These are phyloP conservation scores for Sebastes diaconus DNA, from an alignment of 2,797 vertebrate species.

Conservation along the genomic window DNA sequence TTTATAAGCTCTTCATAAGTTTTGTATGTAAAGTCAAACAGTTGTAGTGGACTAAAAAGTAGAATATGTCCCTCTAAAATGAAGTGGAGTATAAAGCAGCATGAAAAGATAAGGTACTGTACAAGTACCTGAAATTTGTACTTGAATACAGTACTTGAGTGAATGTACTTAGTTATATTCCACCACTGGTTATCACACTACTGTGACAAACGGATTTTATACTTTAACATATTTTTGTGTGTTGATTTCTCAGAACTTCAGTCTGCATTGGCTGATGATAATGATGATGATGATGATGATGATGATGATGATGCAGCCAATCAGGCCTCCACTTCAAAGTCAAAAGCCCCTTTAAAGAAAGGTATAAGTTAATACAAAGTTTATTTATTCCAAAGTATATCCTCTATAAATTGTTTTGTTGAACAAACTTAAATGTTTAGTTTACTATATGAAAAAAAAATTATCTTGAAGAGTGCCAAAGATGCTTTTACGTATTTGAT, in stretches of 20 bases:
- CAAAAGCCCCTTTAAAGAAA: slow-evolving; percentile 46
- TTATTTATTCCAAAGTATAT: not conserved
- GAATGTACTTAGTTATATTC: not conserved
- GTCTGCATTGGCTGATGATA: slow-evolving; percentile 41
- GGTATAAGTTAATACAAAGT: not conserved
- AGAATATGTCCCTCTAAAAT: not conserved
- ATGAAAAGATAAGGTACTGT: not conserved
- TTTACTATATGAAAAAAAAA: rapidly evolving
- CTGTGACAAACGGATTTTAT: not conserved
- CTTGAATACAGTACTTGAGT: not conserved
- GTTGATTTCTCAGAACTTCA: slow-evolving; percentile 68
- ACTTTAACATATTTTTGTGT: not conserved
- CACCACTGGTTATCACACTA: not conserved
- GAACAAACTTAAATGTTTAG: not conserved
- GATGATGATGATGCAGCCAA: not conserved
- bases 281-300: slow-evolving; percentile 1
- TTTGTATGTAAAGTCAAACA: not conserved
- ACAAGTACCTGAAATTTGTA: not conserved
- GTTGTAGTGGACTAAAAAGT: not conserved
- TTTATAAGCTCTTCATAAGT: not conserved
- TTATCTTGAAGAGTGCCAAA: not conserved
- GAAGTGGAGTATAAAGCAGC: not conserved
- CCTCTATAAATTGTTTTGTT: not conserved
- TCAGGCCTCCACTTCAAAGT: slow-evolving; percentile 27
- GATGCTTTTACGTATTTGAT: not conserved